Conservation (phyloP, 1,140 invertebrate genomes). For the Bombyx mori region DNA sequence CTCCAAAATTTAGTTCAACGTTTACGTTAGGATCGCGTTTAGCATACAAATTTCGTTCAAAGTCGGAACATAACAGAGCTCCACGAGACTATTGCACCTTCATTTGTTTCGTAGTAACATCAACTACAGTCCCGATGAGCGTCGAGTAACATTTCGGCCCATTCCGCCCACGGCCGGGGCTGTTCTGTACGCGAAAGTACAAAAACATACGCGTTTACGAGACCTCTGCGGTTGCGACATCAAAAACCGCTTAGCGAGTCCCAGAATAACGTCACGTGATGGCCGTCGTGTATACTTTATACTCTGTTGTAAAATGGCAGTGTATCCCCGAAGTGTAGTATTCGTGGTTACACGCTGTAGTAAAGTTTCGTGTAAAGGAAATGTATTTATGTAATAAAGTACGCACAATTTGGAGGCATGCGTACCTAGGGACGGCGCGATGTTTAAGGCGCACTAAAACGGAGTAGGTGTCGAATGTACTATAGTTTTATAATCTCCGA, state of each 20-base stretch:
- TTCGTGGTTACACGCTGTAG: conserved; percentile 18
- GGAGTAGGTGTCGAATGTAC: too few relatives aligned
- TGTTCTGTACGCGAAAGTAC: conserved; percentile 16
- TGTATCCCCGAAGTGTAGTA: conserved; percentile 17
- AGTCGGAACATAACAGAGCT: background rate
- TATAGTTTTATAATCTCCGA: too few relatives aligned
- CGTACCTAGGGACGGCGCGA: conserved; percentile 11
- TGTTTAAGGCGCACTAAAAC: too few relatives aligned
- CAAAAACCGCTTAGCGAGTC: conserved; percentile 30
- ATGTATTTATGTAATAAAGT: conserved; percentile 20
- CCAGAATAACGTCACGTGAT: conserved; percentile 20
- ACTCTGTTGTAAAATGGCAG: conserved; percentile 23
- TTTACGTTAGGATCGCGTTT: too few relatives aligned
- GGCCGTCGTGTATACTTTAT: conserved; percentile 22
- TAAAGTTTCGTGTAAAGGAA: conserved; percentile 21
- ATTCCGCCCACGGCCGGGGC: conserved; percentile 7
- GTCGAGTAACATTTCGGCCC: conserved; percentile 16
- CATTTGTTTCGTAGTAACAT: conserved; percentile 19
- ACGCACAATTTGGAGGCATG: conserved; percentile 18
- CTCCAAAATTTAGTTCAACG: too few relatives aligned
- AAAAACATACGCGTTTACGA: conserved; percentile 27
- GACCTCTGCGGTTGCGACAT: conserved; percentile 22
- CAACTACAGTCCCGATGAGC: conserved; percentile 12
- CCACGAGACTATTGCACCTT: conserved; percentile 20
- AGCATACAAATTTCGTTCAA: conserved; percentile 1